Conservation (phyloP, 2,113 vertebrate species). For the Apteryx mantelli region DNA sequence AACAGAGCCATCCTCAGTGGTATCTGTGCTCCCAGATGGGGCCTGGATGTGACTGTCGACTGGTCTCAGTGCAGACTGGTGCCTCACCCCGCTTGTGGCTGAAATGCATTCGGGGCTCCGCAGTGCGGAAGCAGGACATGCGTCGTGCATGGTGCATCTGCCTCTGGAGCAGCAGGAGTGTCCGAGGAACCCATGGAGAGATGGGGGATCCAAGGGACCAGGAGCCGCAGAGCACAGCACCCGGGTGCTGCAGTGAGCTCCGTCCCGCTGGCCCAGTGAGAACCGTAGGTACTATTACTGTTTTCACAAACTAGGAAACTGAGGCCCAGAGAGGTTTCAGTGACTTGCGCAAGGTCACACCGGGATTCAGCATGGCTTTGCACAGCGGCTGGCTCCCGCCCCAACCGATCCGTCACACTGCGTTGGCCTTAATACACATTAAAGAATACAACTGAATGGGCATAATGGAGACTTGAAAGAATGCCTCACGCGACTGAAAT, state of each 20-base stretch:
- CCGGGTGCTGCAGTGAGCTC: too few species aligned
- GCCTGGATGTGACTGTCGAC: rapidly evolving
- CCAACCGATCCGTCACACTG: background rate
- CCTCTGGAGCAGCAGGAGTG: background rate
- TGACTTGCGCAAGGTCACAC: rapidly evolving
- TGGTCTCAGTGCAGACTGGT: rapidly evolving
- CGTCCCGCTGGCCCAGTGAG: background rate
- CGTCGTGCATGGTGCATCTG: rapidly evolving
- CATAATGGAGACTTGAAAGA: background rate
- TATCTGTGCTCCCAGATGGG: background rate
- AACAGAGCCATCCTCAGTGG: background rate
- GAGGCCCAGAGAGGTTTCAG: background rate
- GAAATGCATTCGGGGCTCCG: rapidly evolving
- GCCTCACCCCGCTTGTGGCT: background rate
- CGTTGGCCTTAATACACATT: background rate
- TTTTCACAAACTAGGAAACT: background rate
- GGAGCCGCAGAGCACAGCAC: background rate
- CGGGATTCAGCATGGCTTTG: rapidly evolving
- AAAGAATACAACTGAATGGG: background rate
- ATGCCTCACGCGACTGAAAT: background rate
- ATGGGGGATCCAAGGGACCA: background rate
- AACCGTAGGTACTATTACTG: too few species aligned
- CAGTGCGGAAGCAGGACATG: rapidly evolving
- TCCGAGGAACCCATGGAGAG: background rate
- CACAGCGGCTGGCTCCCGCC: background rate